phyloP scores from a whole-genome alignment of 2,797 vertebrate genomes.

The Gymnoscopelus braueri region DNA sequence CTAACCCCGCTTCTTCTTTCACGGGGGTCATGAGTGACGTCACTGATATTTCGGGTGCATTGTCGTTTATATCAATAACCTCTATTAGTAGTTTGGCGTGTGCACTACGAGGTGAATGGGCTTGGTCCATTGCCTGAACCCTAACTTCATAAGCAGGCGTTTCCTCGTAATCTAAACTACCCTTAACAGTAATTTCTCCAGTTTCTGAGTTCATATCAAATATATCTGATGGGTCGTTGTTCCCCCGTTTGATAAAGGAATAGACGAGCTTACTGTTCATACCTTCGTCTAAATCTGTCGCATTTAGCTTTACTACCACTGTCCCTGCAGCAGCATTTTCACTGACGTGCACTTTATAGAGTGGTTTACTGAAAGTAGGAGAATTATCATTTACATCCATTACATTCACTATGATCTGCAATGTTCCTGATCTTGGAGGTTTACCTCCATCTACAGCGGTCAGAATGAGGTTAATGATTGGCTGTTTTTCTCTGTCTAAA shows the following conservation, averaged over 20 bases:
- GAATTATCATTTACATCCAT: slow-evolving; percentile 68
- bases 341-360: slow-evolving; percentile 57
- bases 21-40: slow-evolving; percentile 12
- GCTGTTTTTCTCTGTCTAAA: slow-evolving; percentile 70
- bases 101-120: neutral
- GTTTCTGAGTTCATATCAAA: neutral
- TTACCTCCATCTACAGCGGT: slow-evolving; percentile 72
- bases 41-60: slow-evolving; percentile 22
- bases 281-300: slow-evolving; percentile 41
- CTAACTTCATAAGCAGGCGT: slow-evolving; percentile 11
- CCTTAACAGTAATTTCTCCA: slow-evolving; percentile 6
- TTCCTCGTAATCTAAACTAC: slow-evolving; percentile 17
- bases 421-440: slow-evolving; percentile 51
- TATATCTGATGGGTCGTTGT: neutral
- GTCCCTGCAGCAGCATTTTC: slow-evolving; percentile 51
- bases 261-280: slow-evolving; percentile 6
- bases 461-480: slow-evolving; percentile 57
- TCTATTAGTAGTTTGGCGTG: slow-evolving; percentile 34
- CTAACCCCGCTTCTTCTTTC: slow-evolving; percentile 13
- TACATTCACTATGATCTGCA: slow-evolving; percentile 41
- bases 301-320: slow-evolving; percentile 31
- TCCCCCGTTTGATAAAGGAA: neutral
- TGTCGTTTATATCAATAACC: slow-evolving; percentile 33
- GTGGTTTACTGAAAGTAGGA: slow-evolving; percentile 49
- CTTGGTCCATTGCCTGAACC: slow-evolving; percentile 22